Conservation (phyloP, 2,797 vertebrate genomes). For the Ceryle rudis region DNA sequence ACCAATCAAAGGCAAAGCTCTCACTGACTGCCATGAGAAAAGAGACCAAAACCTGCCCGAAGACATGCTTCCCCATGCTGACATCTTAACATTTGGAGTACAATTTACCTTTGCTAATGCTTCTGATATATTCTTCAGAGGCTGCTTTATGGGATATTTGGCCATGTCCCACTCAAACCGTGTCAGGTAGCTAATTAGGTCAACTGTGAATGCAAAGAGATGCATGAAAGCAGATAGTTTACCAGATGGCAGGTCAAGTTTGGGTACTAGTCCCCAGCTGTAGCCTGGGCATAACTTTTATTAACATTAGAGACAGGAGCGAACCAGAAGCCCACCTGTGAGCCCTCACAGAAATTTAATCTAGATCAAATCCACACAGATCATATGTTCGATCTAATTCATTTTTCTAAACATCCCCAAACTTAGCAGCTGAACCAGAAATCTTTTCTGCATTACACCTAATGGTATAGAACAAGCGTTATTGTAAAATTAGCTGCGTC, state of each 20-base stretch:
- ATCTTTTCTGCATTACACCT: not conserved
- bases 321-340: not conserved
- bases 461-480: not conserved
- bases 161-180: constrained; percentile 97
- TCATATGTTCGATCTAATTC: not conserved
- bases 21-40: not conserved
- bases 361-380: not conserved
- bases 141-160: constrained; percentile 90
- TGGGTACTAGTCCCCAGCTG: not conserved
- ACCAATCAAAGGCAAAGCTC: not conserved
- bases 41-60: not conserved
- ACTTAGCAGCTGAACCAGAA: not conserved
- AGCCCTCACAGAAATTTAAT: not conserved
- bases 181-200: constrained; percentile 88
- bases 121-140: constrained; percentile 87
- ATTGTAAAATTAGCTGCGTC: not conserved
- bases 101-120: constrained; percentile 88
- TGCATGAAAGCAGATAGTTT: not conserved
- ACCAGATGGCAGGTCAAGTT: not conserved
- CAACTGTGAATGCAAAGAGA: constrained; percentile 82
- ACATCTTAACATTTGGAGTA: not conserved
- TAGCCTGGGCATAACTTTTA: not conserved
- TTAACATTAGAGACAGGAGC: not conserved
- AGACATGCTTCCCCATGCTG: not conserved
- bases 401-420: not conserved